Percentiles rank a stretch among this genome's conserved stretches.
These are phyloP conservation scores for Macrochelys suwanniensis DNA, from an alignment of 2,797 vertebrate genomes.

Conservation along the genomic window DNA sequence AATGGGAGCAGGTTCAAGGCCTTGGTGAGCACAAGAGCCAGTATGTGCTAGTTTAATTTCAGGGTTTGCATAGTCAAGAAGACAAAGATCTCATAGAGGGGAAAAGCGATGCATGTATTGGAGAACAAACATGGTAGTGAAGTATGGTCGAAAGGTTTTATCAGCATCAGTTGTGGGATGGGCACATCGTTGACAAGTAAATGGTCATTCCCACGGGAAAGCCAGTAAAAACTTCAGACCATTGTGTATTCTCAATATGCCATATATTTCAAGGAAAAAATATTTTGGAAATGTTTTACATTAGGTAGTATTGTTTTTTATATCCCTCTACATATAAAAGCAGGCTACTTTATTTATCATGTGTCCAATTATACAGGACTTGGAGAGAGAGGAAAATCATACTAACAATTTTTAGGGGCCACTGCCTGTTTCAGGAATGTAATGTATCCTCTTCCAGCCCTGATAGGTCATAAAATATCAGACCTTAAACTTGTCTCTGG, in stretches of 20 bases:
- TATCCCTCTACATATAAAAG: not conserved
- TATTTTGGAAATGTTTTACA: rapidly evolving
- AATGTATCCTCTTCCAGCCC: rapidly evolving
- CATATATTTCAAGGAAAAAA: not conserved
- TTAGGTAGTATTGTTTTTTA: rapidly evolving
- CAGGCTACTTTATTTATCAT: not conserved
- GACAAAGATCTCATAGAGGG: not conserved
- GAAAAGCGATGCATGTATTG: rapidly evolving
- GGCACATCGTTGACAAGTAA: not conserved
- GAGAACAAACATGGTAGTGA: not conserved
- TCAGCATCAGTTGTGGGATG: not conserved
- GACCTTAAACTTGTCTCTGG: not conserved
- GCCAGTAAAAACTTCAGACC: not conserved
- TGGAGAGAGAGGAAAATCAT: not conserved
- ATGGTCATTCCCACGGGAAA: not conserved
- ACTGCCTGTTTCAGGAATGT: not conserved
- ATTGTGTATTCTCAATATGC: not conserved
- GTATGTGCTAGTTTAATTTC: not conserved
- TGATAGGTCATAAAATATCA: not conserved
- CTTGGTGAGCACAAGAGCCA: not conserved
- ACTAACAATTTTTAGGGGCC: not conserved
- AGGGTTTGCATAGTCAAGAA: not conserved
- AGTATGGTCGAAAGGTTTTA: not conserved
- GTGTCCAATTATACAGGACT: not conserved
- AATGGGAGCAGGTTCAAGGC: not conserved